Evolutionary conservation across 2,113 vertebrate genomes (phyloP), one percentile per base, ranked within the genome.

Genomic region (Antechinus stuartii): DNA sequence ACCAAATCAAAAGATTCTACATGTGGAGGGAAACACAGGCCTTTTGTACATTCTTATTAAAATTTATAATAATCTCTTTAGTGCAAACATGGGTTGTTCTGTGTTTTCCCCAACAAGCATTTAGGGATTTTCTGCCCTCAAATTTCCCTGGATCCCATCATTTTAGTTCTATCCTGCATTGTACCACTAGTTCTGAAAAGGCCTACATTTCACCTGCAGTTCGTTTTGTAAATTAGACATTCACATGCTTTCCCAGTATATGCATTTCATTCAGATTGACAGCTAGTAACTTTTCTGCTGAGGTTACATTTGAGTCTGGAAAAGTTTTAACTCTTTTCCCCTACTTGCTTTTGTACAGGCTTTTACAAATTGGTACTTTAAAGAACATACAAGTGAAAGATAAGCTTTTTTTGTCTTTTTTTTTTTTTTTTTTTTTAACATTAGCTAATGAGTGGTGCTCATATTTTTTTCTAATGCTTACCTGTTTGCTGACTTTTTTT

Each of bases 351-450:
- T 47, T 30, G 7, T 1, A 14, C 12, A 91, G 90, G 50, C 84
- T 52, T 47, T 35, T 35, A 54, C 6, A 92, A 95, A 12, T 52
- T 92, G 91, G 16, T 56, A 42, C 91, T 94, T 91, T 90, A 90
- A 94, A 91, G 52, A 30, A 95, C 94, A 46, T 7, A 25, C 90
- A 95, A 95, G 16, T 3, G 93, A 92, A 96, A 50, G 52, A 16
- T 93, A n/a, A n/a, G 68, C 35, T 22, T 42, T 84, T 42, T 84
- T 42, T 84, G 0, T n/a, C 1, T 42, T 7, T 2, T 76, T n/a
- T n/a, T 22, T 24, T 55, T 56, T 61, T 56, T 61, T 42, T 42
- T 61, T 61, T 50, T 94, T 90, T 92, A 90, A 91, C 23, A 50
- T 1, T 68, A 61, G 1, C 42, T 92, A 53, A 91, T 92, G 35